Conservation (phyloP, 2,888 invertebrate genomes). For the Bhutanitis thaidina region DNA sequence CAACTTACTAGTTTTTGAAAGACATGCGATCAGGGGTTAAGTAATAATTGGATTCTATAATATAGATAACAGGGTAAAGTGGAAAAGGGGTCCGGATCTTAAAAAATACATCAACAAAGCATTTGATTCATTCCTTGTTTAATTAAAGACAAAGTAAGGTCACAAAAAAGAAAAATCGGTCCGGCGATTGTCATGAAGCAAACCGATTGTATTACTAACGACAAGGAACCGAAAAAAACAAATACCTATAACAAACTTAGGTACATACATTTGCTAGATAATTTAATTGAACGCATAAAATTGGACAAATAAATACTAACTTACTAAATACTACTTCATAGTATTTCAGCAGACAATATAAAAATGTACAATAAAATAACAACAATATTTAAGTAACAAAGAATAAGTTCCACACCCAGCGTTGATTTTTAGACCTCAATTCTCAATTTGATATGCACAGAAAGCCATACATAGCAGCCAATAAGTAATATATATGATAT, state of each 20-base stretch:
- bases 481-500: no score
- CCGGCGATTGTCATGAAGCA: conserved; percentile 46
- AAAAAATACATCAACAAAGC: conserved; percentile 24
- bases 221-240: conserved; percentile 32
- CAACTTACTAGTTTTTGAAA: no score
- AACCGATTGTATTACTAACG: conserved; percentile 27
- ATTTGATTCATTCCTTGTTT: conserved; percentile 44
- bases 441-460: conserved; percentile 43
- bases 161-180: conserved; percentile 37
- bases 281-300: neutral
- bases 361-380: conserved; percentile 37
- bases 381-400: conserved; percentile 16
- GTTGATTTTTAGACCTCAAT: conserved; percentile 6
- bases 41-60: conserved; percentile 14
- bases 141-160: conserved; percentile 63
- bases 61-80: no score
- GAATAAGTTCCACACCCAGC: conserved; percentile 3
- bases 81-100: no score
- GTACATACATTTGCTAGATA: conserved; percentile 40
- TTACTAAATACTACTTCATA: conserved; percentile 8
- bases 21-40: no score
- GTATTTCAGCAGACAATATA: conserved; percentile 32
- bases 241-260: conserved; percentile 43
- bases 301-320: conserved; percentile 5
- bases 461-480: conserved; percentile 30